Evolutionary conservation across 2,113 vertebrate species (phyloP), one percentile per base, ranked within the genome.

Genomic region (Saccopteryx leptura): DNA sequence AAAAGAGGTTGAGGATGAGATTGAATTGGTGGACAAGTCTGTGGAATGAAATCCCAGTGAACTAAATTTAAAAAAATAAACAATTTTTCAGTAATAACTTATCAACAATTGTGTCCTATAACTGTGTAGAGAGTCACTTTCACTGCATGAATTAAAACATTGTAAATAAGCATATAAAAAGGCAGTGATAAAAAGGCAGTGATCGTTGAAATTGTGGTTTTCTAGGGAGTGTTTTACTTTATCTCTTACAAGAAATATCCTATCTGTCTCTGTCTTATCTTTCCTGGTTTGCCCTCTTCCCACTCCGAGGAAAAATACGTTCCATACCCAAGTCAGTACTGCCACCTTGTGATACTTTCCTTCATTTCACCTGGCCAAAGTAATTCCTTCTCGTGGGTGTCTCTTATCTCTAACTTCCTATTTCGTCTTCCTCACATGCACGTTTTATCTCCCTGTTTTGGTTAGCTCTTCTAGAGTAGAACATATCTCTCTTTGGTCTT

Each of bases 341-440:
- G 94, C 97, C 95, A 86, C 83, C 93, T 87, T 48, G 90, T 97
- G 97, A 39, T 69, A 4, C 1, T 28, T 60, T 56, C 65, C 60
- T 89, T 88, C 7, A 19, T 75, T 93, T 94, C 63, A 79, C 33
- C 81, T 31, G 56, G 5, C 12, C 54, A 66, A 48, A 63, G 24
- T 31, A 17, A 14, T 5, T 56, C 13, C 23, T 87, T 28, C 52
- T 14, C 23, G 23, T 84, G 60, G n/a, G 1, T 24, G 5, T 18
- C 39, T 54, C 19, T 85, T 50, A 26, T 18, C 31, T 46, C 15
- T 83, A 10, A 39, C 26, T 60, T 65, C 4, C 72, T 33, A 52
- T 7, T 66, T 86, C 33, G n/a, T 52, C 39, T 74, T 92, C 75
- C 50, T 52, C 52, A 15, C 15, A 4, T 54, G 10, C 13, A 18